phyloP scores from a whole-genome alignment of 2,888 invertebrate genomes.

The Heliconius ethilla region DNA sequence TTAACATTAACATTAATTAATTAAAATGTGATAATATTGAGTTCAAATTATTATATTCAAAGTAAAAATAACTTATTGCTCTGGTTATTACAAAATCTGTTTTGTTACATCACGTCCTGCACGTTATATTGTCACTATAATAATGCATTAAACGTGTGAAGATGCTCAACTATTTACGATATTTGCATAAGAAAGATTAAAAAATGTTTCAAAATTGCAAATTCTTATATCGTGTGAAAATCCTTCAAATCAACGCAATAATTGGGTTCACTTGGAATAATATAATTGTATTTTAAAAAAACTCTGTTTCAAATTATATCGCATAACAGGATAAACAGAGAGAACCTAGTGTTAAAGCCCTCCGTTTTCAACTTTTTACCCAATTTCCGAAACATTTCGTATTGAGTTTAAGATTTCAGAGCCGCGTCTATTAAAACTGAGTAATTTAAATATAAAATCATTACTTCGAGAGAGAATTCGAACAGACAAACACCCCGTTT shows the following conservation, averaged over 20 bases:
- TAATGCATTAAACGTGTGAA: background rate
- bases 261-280: background rate
- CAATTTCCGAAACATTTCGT: background rate
- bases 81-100: background rate
- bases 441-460: too few relatives aligned
- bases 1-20: background rate
- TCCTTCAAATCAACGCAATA: constrained; percentile 8
- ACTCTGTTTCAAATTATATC: background rate
- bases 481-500: background rate
- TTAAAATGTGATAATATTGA: background rate
- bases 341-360: too few relatives aligned
- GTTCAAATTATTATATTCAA: background rate
- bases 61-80: background rate
- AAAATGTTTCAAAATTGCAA: constrained; percentile 5
- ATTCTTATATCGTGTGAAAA: constrained; percentile 1
- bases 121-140: background rate
- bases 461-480: background rate
- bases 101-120: background rate
- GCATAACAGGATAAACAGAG: background rate
- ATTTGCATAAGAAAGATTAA: constrained; percentile 1
- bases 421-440: too few relatives aligned
- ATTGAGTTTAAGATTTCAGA: too few relatives aligned
- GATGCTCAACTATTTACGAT: background rate
- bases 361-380: background rate
- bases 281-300: background rate